A percentile compares a stretch with the other conserved stretches of the same genome.
These are phyloP conservation scores for Cydia fagiglandana DNA, from an alignment of 1,140 invertebrate species.

Conservation along the genomic window DNA sequence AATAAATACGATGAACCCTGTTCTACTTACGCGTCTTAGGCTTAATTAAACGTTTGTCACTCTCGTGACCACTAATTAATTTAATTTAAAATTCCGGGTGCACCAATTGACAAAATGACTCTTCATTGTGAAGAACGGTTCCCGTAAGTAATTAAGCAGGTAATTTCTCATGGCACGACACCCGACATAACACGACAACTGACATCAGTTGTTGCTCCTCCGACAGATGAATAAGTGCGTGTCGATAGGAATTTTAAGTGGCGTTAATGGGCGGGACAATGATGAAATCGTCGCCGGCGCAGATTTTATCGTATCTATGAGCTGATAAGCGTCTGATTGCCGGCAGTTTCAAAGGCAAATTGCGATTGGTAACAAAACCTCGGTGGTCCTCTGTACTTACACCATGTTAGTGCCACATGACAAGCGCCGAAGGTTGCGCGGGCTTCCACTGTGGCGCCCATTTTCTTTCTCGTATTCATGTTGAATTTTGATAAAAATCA, in stretches of 20 bases:
- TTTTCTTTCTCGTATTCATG: background rate
- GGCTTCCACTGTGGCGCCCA: background rate
- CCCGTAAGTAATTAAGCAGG: slow-evolving; percentile 57
- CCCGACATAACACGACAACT: slow-evolving; percentile 43
- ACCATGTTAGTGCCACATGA: slow-evolving; percentile 5
- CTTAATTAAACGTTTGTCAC: slow-evolving; percentile 30
- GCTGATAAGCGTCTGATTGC: slow-evolving; percentile 68
- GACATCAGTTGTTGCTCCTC: slow-evolving; percentile 45
- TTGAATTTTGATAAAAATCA: background rate
- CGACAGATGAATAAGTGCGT: slow-evolving; percentile 73
- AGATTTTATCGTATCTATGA: slow-evolving; percentile 74
- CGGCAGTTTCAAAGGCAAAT: slow-evolving; percentile 76
- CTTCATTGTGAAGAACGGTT: slow-evolving; percentile 5
- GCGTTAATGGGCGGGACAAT: slow-evolving; percentile 76
- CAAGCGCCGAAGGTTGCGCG: background rate
- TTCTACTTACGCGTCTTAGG: background rate
- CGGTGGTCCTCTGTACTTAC: slow-evolving; percentile 52
- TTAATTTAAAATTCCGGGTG: slow-evolving; percentile 32
- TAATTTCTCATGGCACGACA: slow-evolving; percentile 61
- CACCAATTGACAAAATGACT: slow-evolving; percentile 32
- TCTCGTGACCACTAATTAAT: slow-evolving; percentile 28
- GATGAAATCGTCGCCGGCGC: slow-evolving; percentile 64
- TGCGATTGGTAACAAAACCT: slow-evolving; percentile 59
- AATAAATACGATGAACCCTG: background rate
- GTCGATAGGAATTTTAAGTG: slow-evolving; percentile 75